These are phyloP conservation scores for Drosophila bocqueti DNA, from an alignment of 1,140 invertebrate species.

Conservation along the genomic window DNA sequence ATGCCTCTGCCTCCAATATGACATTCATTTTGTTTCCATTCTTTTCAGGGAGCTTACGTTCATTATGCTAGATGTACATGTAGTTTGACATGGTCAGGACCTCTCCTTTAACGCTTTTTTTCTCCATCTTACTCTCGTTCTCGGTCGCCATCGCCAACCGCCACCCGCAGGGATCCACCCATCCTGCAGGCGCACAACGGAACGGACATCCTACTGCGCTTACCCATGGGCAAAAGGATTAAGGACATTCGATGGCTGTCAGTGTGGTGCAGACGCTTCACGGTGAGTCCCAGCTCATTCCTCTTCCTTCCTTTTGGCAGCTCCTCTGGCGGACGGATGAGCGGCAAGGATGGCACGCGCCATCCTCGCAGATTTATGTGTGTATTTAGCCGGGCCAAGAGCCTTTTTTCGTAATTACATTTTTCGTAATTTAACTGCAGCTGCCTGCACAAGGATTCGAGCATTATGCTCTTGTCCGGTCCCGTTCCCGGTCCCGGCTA, in stretches of 20 bases:
- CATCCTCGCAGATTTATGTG: slow-evolving; percentile 70
- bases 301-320: slow-evolving; percentile 15
- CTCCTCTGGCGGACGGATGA: slow-evolving; percentile 18
- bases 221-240: slow-evolving; percentile 93
- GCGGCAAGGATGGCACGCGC: slow-evolving; percentile 62
- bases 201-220: slow-evolving; percentile 92
- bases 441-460: slow-evolving; percentile 31
- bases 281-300: slow-evolving; percentile 88
- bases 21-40: not conserved
- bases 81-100: slow-evolving; percentile 25
- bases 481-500: slow-evolving; percentile 9
- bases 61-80: slow-evolving; percentile 4
- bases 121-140: slow-evolving; percentile 24
- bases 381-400: slow-evolving; percentile 53
- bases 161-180: slow-evolving; percentile 89
- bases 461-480: slow-evolving; percentile 32
- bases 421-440: slow-evolving; percentile 76
- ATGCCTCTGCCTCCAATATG: not conserved
- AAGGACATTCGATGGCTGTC: slow-evolving; percentile 95
- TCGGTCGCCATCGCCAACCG: slow-evolving; percentile 34
- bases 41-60: not conserved
- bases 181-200: slow-evolving; percentile 91
- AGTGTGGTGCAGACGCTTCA: slow-evolving; percentile 95
- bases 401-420: slow-evolving; percentile 71
- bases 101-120: slow-evolving; percentile 17